These are phyloP conservation scores for Acromyrmex heyeri DNA, from an alignment of 1,140 invertebrate species.

Conservation along the genomic window DNA sequence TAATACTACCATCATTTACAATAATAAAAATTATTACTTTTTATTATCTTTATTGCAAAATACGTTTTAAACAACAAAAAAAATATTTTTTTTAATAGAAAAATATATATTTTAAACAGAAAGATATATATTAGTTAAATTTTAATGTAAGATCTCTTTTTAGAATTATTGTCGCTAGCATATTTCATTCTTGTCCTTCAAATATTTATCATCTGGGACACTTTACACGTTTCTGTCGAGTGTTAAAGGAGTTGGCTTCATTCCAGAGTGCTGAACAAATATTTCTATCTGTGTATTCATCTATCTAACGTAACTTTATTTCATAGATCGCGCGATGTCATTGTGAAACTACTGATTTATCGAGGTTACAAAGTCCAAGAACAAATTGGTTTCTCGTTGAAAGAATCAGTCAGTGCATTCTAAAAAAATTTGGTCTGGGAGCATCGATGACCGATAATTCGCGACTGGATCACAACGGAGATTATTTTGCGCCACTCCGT, in stretches of 20 bases:
- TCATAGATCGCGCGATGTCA: conserved; percentile 11
- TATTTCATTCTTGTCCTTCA: background rate
- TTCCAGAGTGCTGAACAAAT: conserved; percentile 32
- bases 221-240: conserved; percentile 5
- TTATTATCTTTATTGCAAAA: background rate
- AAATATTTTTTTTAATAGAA: background rate
- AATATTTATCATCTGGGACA: conserved; percentile 32
- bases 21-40: too few species aligned
- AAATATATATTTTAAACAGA: background rate
- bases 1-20: too few species aligned
- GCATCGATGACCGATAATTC: conserved; percentile 40
- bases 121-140: background rate
- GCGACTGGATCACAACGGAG: conserved; percentile 21
- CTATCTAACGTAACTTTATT: conserved; percentile 19
- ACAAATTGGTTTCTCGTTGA: conserved; percentile 42
- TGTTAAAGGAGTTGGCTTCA: conserved; percentile 11
- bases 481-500: conserved; percentile 34
- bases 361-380: conserved; percentile 33
- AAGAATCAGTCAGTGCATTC: background rate
- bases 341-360: conserved; percentile 16
- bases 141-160: background rate
- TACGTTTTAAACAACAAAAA: background rate
- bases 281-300: conserved; percentile 23
- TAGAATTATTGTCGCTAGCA: background rate
- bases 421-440: conserved; percentile 13